phyloP scores from a whole-genome alignment of 2,113 vertebrate species.

The Albula goreensis region DNA sequence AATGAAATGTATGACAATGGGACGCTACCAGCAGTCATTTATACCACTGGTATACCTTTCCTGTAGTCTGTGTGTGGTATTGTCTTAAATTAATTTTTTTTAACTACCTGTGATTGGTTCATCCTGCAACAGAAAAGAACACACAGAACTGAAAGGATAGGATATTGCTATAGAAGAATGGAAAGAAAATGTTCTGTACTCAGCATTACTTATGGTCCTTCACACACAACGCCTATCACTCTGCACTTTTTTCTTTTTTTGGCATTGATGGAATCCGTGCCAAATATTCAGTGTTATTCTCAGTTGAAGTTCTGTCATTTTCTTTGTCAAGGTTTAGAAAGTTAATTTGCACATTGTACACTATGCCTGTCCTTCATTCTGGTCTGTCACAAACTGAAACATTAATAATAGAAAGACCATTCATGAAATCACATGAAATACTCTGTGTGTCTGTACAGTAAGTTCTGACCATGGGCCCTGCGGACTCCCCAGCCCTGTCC shows the following conservation, averaged over 20 bases:
- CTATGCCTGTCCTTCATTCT: not conserved
- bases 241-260: no score
- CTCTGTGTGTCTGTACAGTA: not conserved
- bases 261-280: not conserved
- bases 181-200: conserved; percentile 17
- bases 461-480: not conserved
- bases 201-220: not conserved
- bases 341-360: not conserved
- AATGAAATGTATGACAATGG: conserved; percentile 56
- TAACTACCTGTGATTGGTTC: conserved; percentile 65
- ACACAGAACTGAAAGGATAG: conserved; percentile 56
- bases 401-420: not conserved
- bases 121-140: conserved; percentile 52
- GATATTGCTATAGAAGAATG: conserved; percentile 69
- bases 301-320: not conserved
- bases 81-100: conserved; percentile 55
- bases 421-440: not conserved
- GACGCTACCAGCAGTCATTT: conserved; percentile 72
- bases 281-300: not conserved
- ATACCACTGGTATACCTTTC: conserved; percentile 67
- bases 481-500: not conserved
- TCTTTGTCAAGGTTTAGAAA: not conserved
- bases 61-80: conserved; percentile 35
- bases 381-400: not conserved
- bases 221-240: no score